phyloP scores from a whole-genome alignment of 2,888 invertebrate species.

The Zaprionus obscuricornis region DNA sequence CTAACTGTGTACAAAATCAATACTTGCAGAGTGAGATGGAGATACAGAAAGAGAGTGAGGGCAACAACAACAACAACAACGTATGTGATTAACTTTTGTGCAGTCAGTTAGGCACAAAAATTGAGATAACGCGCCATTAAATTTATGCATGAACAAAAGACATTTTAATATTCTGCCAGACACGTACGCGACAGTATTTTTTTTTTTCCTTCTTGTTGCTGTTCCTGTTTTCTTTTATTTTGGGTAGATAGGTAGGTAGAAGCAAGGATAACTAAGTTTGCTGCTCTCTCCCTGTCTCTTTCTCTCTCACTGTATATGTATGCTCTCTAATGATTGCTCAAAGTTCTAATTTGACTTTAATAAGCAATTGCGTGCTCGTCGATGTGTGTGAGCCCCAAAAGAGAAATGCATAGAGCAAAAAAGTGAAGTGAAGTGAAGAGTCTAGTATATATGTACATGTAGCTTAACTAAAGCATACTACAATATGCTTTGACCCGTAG shows the following conservation, averaged over 20 bases:
- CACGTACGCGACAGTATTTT: conserved; percentile 24
- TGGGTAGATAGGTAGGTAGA: no score
- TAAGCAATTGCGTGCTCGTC: conserved; percentile 60
- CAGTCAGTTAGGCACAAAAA: conserved; percentile 64
- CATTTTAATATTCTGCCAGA: conserved; percentile 49
- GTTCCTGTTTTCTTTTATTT: no score
- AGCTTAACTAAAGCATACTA: no score
- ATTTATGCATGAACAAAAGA: conserved; percentile 64
- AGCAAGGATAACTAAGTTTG: conserved; percentile 26
- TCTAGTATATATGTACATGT: no score
- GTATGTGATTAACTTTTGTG: conserved; percentile 72
- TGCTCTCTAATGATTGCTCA: conserved; percentile 49
- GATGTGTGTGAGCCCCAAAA: conserved; percentile 25
- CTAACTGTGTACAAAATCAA: conserved; percentile 66
- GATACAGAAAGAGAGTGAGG: no score
- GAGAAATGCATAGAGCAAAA: conserved; percentile 7
- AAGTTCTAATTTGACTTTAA: conserved; percentile 67
- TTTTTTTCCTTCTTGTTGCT: no score
- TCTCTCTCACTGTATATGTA: not conserved
- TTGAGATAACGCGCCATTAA: conserved; percentile 68
- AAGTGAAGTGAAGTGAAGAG: no score
- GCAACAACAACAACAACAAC: not conserved
- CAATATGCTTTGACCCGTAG: no score
- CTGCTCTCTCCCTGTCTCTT: not conserved
- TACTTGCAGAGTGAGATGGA: no score